These are phyloP conservation scores for Athene cunicularia DNA, from an alignment of 2,113 vertebrate genomes.

Conservation along the genomic window DNA sequence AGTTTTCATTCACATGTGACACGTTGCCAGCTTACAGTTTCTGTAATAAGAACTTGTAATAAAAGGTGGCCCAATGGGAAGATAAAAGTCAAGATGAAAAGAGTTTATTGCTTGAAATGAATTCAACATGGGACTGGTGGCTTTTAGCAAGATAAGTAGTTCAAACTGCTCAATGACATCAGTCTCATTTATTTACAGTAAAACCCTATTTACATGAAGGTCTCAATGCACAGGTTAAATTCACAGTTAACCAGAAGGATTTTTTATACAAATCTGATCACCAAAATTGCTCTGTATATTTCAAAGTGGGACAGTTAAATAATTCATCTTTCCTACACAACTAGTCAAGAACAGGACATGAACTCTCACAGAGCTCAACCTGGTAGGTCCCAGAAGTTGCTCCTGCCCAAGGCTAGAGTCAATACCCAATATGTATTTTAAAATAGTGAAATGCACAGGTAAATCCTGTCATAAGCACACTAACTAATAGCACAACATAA, in stretches of 20 bases:
- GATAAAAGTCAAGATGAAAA: constrained; percentile 37
- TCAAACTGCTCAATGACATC: background rate
- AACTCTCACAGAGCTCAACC: background rate
- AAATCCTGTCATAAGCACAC: background rate
- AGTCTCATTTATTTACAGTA: constrained; percentile 26
- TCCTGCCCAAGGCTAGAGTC: background rate
- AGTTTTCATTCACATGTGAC: constrained; percentile 25
- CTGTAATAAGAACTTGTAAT: constrained; percentile 38
- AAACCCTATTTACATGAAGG: background rate
- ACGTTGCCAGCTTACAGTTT: background rate
- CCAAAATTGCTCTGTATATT: background rate
- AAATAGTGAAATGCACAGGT: background rate
- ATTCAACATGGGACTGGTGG: background rate
- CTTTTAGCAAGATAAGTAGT: background rate
- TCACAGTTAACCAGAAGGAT: background rate
- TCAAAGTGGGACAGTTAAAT: background rate
- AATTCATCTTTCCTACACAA: background rate
- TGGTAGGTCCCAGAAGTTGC: background rate
- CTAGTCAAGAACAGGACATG: accelerated
- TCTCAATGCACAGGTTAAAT: background rate
- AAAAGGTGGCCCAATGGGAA: constrained; percentile 22
- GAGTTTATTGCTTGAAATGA: constrained; percentile 15
- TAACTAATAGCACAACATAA: background rate
- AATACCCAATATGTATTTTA: background rate
- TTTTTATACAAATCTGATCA: background rate